These are phyloP conservation scores for Cryptus viduatorius DNA, from an alignment of 2,888 invertebrate species.

Conservation along the genomic window DNA sequence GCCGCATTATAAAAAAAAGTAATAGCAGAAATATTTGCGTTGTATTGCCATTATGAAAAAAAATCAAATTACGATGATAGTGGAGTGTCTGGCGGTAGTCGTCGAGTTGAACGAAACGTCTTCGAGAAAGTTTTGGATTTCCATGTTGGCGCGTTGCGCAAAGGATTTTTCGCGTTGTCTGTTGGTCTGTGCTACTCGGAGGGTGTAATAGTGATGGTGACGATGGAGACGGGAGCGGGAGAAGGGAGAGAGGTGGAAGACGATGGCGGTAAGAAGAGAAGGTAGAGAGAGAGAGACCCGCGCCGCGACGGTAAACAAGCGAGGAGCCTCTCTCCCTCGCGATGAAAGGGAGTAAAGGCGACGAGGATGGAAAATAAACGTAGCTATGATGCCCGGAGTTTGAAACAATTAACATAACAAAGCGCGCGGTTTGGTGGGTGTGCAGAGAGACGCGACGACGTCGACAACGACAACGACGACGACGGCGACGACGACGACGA, in stretches of 20 bases:
- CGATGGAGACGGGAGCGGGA: background rate
- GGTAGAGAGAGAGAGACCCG: slow-evolving; percentile 26
- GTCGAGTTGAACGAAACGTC: slow-evolving; percentile 15
- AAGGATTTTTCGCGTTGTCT: slow-evolving; percentile 29
- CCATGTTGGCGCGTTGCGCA: slow-evolving; percentile 33
- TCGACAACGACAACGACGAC: slow-evolving; percentile 25
- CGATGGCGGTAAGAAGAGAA: slow-evolving; percentile 23
- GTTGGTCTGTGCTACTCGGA: background rate
- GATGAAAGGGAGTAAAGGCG: slow-evolving; percentile 71
- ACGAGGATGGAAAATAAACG: slow-evolving; percentile 83
- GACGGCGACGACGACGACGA: slow-evolving; percentile 52
- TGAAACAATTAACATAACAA: slow-evolving; percentile 85
- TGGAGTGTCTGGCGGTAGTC: slow-evolving; percentile 13
- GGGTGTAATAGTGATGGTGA: slow-evolving; percentile 23
- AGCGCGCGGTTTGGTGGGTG: slow-evolving; percentile 74
- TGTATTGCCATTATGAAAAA: background rate
- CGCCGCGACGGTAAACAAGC: slow-evolving; percentile 62
- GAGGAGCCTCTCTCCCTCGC: slow-evolving; percentile 39
- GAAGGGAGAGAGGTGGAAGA: slow-evolving; percentile 9
- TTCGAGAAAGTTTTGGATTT: slow-evolving; percentile 34
- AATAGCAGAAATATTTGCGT: background rate
- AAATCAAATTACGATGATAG: background rate
- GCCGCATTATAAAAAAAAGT: background rate
- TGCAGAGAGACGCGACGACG: slow-evolving; percentile 66
- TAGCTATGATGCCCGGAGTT: slow-evolving; percentile 83